phyloP scores from a whole-genome alignment of 2,113 vertebrate genomes.

The Sander lucioperca region DNA sequence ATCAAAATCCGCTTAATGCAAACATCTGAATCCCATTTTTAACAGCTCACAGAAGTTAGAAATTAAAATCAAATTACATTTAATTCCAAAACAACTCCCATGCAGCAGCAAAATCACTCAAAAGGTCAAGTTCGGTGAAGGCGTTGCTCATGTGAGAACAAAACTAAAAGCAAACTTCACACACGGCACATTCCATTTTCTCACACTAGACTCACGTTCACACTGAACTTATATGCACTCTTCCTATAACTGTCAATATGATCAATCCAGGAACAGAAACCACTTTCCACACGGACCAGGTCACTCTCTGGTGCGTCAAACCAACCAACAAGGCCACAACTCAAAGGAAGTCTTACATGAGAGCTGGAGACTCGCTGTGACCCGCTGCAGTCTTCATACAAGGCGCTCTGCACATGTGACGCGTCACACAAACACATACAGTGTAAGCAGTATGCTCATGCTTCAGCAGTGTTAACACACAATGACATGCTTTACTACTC shows the following conservation, averaged over 20 bases:
- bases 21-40: not conserved
- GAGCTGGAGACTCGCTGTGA: conserved; percentile 82
- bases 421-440: conserved; percentile 5
- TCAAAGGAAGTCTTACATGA: conserved; percentile 83
- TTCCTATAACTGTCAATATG: not conserved
- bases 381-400: conserved; percentile 84
- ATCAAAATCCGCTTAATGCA: not conserved
- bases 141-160: not conserved
- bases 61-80: not conserved
- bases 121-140: not conserved
- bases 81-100: not conserved
- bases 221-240: not conserved
- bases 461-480: not conserved
- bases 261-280: conserved; percentile 5
- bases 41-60: not conserved
- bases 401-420: conserved; percentile 80
- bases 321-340: conserved; percentile 1
- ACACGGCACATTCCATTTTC: not conserved
- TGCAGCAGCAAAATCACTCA: not conserved
- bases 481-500: not conserved
- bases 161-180: conserved; percentile 20
- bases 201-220: not conserved
- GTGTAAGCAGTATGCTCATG: not conserved
- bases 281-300: not conserved
- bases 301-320: not conserved